phyloP scores from a whole-genome alignment of 2,888 invertebrate genomes.

The Cephus runcator region DNA sequence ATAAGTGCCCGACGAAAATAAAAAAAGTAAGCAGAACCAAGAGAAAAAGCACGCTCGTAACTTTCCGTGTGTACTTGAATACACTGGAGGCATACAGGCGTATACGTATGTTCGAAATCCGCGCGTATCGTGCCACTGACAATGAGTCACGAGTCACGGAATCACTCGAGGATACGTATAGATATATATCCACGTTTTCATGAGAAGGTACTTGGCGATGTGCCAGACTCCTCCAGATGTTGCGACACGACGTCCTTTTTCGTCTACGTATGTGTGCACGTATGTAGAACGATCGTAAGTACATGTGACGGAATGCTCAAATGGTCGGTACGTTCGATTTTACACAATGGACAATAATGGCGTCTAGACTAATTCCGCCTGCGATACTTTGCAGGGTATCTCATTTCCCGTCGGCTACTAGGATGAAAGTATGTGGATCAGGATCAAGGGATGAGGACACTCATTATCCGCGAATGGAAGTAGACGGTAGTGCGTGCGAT shows the following conservation, averaged over 20 bases:
- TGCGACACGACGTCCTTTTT: constrained; percentile 22
- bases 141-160: constrained; percentile 25
- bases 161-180: constrained; percentile 20
- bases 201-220: constrained; percentile 16
- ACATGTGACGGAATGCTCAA: background rate
- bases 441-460: background rate
- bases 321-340: background rate
- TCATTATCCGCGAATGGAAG: background rate
- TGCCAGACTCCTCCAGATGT: constrained; percentile 32
- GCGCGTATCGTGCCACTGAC: background rate
- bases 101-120: background rate
- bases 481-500: background rate
- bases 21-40: background rate
- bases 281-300: background rate
- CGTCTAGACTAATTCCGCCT: background rate
- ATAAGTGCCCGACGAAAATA: background rate
- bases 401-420: background rate
- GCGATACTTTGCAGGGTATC: background rate
- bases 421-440: background rate
- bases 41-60: background rate
- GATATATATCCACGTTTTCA: constrained; percentile 24
- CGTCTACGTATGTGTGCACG: background rate
- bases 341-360: background rate
- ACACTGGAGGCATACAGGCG: background rate
- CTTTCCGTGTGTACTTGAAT: background rate